A percentile compares a stretch with the other conserved stretches of the same genome.
These are phyloP conservation scores for Chionodraco myersi DNA, from an alignment of 2,113 vertebrate genomes.

Conservation along the genomic window DNA sequence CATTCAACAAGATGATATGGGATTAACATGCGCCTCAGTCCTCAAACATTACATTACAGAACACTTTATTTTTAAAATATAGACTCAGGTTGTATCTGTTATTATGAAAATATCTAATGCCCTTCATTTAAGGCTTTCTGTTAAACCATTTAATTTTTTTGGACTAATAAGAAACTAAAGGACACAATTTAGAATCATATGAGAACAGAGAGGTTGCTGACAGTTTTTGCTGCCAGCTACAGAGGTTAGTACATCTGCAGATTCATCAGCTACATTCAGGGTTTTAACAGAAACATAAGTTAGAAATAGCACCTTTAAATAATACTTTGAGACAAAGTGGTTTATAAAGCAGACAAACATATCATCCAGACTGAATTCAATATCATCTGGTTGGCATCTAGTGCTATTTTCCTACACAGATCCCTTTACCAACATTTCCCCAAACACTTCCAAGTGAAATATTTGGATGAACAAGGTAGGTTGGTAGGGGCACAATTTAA, in stretches of 20 bases:
- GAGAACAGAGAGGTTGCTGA: neutral
- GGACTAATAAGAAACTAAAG: neutral
- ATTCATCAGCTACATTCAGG: neutral
- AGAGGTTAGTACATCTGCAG: neutral
- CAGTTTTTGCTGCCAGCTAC: neutral
- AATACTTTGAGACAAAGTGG: neutral
- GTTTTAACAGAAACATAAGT: neutral
- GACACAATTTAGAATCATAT: neutral
- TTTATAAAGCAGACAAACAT: neutral
- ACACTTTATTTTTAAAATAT: neutral
- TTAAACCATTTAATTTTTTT: neutral
- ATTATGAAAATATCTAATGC: slow-evolving; percentile 14
- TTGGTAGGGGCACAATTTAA: neutral
- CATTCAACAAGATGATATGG: neutral
- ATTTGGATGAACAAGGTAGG: neutral
- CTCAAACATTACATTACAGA: neutral
- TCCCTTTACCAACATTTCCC: neutral
- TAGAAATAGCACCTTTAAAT: slow-evolving; percentile 20
- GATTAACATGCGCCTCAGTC: neutral
- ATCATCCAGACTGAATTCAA: neutral
- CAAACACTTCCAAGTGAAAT: slow-evolving; percentile 6
- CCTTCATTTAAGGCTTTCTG: neutral
- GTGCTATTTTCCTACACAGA: neutral
- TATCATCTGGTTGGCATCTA: neutral
- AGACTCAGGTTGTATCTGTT: neutral